Conservation (phyloP, 2,888 invertebrate genomes). For the Linnaemya tessellans region DNA sequence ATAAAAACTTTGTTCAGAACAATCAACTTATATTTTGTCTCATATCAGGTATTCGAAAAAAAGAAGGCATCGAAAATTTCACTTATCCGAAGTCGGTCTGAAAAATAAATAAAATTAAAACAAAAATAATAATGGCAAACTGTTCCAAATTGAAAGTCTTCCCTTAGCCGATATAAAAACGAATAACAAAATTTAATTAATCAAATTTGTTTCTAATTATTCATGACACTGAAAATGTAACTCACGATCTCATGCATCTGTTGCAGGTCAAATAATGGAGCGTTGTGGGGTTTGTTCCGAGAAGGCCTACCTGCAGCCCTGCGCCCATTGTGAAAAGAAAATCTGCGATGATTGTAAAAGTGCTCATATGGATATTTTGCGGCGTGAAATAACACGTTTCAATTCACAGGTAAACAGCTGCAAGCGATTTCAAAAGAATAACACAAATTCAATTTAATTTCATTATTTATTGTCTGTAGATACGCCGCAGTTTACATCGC, state of each 20-base stretch:
- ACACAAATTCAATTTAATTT: neutral
- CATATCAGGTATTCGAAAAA: no score
- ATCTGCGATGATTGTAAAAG: slow-evolving; percentile 98
- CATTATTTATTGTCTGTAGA: slow-evolving; percentile 80
- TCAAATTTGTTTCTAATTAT: no score
- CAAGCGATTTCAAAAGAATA: neutral
- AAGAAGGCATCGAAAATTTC: no score
- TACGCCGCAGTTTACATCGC: slow-evolving; percentile 93
- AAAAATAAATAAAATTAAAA: no score
- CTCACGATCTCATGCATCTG: neutral
- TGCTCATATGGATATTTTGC: slow-evolving; percentile 97
- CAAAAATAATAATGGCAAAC: no score
- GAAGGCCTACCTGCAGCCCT: slow-evolving; percentile 93
- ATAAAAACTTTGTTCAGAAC: no score
- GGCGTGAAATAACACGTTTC: slow-evolving; percentile 94
- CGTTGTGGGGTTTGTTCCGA: slow-evolving; percentile 96
- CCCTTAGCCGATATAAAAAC: no score
- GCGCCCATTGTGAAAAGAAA: slow-evolving; percentile 98
- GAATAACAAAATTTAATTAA: no score
- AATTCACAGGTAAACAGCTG: slow-evolving; percentile 88
- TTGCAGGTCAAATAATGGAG: slow-evolving; percentile 92
- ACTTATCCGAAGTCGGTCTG: no score
- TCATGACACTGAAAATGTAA: no score
- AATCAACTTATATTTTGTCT: no score
- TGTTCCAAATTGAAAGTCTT: no score